These are phyloP conservation scores for Oxytorus armatus DNA, from an alignment of 2,888 invertebrate species.

Conservation along the genomic window DNA sequence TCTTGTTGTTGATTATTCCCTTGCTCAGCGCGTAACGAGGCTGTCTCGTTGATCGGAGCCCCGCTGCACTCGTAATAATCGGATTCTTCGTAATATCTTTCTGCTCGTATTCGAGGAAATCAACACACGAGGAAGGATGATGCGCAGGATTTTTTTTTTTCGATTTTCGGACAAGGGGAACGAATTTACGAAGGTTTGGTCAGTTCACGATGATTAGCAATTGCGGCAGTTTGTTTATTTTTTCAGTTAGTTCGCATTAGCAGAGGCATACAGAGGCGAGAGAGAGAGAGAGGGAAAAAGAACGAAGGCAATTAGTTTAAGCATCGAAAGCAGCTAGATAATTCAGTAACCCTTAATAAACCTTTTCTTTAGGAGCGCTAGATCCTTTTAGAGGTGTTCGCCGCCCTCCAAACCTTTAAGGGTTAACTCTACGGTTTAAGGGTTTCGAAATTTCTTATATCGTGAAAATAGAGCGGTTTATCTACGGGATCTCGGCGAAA, in stretches of 20 bases:
- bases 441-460: not conserved
- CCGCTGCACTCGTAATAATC: constrained; percentile 75
- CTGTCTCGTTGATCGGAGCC: constrained; percentile 36
- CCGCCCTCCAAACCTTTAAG: not conserved
- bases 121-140: not conserved
- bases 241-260: constrained; percentile 41
- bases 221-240: constrained; percentile 26
- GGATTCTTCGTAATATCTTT: constrained; percentile 71
- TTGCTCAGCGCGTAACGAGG: not conserved
- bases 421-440: no score
- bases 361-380: not conserved
- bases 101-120: constrained; percentile 26
- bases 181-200: constrained; percentile 12
- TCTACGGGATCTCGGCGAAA: constrained; percentile 1
- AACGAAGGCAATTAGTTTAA: constrained; percentile 59
- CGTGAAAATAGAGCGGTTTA: not conserved
- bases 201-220: constrained; percentile 22
- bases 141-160: not conserved
- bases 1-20: constrained; percentile 13
- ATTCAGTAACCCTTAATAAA: constrained; percentile 9
- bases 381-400: not conserved
- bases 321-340: constrained; percentile 48
- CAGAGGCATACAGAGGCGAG: constrained; percentile 39
- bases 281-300: constrained; percentile 39
- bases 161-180: not conserved